Base-by-base conservation (phyloP, 2,888 invertebrate species). In the Amphimallon solstitiale region DNA sequence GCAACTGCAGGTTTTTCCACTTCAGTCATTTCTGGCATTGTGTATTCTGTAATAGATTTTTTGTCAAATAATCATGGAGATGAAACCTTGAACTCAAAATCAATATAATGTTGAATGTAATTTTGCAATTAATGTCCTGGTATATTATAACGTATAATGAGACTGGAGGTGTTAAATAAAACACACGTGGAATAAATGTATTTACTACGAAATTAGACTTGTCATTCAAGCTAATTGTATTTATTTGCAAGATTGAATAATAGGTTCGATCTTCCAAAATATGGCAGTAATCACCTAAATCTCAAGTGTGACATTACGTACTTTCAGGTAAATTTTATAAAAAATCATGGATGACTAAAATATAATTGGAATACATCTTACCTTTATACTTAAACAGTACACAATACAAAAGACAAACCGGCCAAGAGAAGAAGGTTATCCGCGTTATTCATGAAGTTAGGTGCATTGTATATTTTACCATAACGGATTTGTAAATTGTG, bases 1-100 rank as follows among this genome's bases (percentile, higher is more conserved):
- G 88, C 87, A 10, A 87, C 87, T 2, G 87, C 87, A 68, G 91
- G 89, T 78, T 91, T 91, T 82, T 93, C 93, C 65, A 94, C 85
- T 87, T 95, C 94, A 34, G 94, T 94, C 71, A 94, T 86, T 87
- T 94, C 94, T 65, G 94, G 94, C 94, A 94, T 94, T 29, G 6
- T 29, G 5, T 29, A 29, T 29, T 29, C 29, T 29, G 29, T 9
- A 29, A 29, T 9, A 29, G 29, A 17, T 69, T 23, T 21, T 19
- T 23, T 10, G n/a, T 38, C n/a, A n/a, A n/a, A 29, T n/a, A 6
- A 48, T 52, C 35, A 7, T 37, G 21, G 14, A 4, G 9, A 17
- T 12, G n/a, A n/a, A 63, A 51, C 63, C 49, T 63, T 63, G 63
- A 63, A 63, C 51, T 60, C 29, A 23, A 43, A 60, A 60, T 60